Conservation (phyloP, 1,140 invertebrate species). For the Aphelinus atriplicis region DNA sequence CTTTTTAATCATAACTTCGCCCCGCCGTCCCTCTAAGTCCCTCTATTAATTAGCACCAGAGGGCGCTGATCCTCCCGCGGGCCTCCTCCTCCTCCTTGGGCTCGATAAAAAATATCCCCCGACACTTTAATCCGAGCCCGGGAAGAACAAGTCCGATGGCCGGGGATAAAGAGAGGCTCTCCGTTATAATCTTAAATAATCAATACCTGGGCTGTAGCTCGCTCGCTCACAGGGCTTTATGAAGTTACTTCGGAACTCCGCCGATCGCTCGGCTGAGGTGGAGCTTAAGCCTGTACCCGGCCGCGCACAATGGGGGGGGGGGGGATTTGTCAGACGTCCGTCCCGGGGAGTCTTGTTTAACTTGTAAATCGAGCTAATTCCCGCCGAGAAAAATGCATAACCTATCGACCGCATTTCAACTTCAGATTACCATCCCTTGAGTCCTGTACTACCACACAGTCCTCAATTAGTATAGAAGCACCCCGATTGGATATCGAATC, state of each 20-base stretch:
- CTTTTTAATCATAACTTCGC: slow-evolving; percentile 42
- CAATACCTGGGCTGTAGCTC: slow-evolving; percentile 7
- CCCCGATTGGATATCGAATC: no score
- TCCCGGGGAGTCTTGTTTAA: not conserved
- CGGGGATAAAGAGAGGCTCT: not conserved
- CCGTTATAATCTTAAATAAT: slow-evolving; percentile 23
- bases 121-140: slow-evolving; percentile 25
- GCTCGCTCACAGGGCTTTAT: not conserved
- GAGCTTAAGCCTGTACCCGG: slow-evolving; percentile 10
- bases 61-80: not conserved
- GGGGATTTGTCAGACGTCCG: not conserved
- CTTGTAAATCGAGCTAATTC: not conserved
- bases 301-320: no score
- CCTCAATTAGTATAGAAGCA: no score
- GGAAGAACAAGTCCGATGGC: slow-evolving; percentile 1
- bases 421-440: no score
- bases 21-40: slow-evolving; percentile 13
- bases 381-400: no score
- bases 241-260: slow-evolving; percentile 21
- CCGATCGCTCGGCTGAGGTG: slow-evolving; percentile 6
- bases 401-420: no score
- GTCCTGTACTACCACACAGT: no score
- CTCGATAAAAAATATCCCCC: slow-evolving; percentile 26
- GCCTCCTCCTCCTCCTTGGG: not conserved
- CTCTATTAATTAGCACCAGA: slow-evolving; percentile 20